A percentile compares a stretch with the other conserved stretches of the same genome.
Conservation (phyloP, 2,888 invertebrate genomes). For the Cephus pygmeus region DNA sequence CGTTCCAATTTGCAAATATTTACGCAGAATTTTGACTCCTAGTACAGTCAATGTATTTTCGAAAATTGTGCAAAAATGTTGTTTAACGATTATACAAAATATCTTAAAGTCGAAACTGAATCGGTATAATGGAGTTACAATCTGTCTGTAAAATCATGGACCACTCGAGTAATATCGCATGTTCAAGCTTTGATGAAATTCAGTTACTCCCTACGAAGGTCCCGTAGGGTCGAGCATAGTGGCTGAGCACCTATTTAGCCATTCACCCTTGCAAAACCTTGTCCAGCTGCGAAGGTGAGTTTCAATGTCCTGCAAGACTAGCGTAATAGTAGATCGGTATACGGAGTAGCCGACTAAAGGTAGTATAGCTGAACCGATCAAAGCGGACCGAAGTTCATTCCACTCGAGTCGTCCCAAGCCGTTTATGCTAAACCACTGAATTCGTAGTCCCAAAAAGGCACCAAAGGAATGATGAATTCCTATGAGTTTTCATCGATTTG, state of each 20-base stretch:
- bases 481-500: neutral
- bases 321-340: neutral
- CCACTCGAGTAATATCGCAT: neutral
- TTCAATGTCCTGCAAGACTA: slow-evolving; percentile 13
- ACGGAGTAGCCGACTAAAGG: neutral
- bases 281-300: neutral
- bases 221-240: neutral
- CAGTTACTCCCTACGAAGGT: neutral
- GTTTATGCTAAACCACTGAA: slow-evolving; percentile 27
- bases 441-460: neutral
- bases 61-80: neutral
- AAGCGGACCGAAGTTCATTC: slow-evolving; percentile 50
- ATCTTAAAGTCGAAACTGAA: neutral
- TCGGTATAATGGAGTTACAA: neutral
- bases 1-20: too few species aligned
- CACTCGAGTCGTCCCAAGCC: slow-evolving; percentile 19
- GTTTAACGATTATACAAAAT: neutral
- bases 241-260: slow-evolving; percentile 2
- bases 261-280: slow-evolving; percentile 6
- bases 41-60: neutral
- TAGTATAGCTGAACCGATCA: slow-evolving; percentile 30
- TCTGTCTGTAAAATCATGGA: neutral
- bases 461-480: neutral
- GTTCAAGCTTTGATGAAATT: neutral
- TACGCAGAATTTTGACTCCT: too few species aligned